Percentiles rank a stretch among this genome's conserved stretches.
These are phyloP conservation scores for Rhogogaster chlorosoma DNA, from an alignment of 2,888 invertebrate species.

Conservation along the genomic window DNA sequence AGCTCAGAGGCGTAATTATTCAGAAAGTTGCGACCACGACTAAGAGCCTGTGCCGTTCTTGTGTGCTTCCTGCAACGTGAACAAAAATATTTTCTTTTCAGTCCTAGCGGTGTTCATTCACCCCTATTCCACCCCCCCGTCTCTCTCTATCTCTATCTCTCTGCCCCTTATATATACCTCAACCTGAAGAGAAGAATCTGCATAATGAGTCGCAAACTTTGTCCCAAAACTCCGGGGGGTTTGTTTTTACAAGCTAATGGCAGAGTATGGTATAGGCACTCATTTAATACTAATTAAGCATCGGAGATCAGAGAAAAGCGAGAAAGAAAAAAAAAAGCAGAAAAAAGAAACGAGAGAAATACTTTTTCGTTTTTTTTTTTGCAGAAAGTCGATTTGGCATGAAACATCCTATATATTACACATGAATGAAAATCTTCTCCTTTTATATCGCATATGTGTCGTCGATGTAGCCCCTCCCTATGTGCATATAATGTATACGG, in stretches of 20 bases:
- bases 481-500: neutral
- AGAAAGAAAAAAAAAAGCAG: neutral
- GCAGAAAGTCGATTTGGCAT: neutral
- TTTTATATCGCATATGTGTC: neutral
- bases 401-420: neutral
- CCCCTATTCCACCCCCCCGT: constrained; percentile 12
- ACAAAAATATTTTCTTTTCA: constrained; percentile 65
- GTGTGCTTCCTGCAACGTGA: constrained; percentile 56
- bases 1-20: constrained; percentile 76
- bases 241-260: constrained; percentile 25
- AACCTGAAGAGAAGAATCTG: constrained; percentile 20
- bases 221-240: neutral
- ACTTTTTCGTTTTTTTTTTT: neutral
- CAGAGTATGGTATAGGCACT: neutral
- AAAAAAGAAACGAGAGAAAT: neutral
- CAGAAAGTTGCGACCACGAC: constrained; percentile 71
- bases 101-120: neutral
- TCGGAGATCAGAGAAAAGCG: neutral
- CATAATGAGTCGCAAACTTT: constrained; percentile 36
- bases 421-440: neutral
- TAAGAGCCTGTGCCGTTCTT: neutral
- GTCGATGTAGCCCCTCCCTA: too few species aligned
- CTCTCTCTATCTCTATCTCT: constrained; percentile 27
- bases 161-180: neutral
- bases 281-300: neutral